Evolutionary conservation across 1,140 invertebrate species (phyloP), one percentile per base, ranked within the genome.

Genomic region (Drosophila nikananu): DNA sequence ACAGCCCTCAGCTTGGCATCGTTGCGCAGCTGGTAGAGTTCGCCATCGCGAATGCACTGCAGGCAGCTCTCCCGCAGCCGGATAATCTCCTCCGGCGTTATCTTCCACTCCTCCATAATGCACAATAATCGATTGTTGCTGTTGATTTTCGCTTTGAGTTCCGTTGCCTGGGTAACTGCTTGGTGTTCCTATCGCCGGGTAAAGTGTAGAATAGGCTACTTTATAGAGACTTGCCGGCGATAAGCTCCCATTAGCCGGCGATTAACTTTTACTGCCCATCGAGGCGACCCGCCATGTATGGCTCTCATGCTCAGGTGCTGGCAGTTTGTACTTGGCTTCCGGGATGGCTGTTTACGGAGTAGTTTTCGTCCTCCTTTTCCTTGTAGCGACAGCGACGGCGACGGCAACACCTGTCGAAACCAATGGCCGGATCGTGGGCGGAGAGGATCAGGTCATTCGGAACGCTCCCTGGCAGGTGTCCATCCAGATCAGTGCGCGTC

Each of bases 1-100:
- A 95, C 92, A 0, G 95, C 95, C 62, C 94, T 86, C 15, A 95
- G 79, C 86, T 95, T 95, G 27, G 95, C 95, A 79, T 95, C 94
- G 70, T 95, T 95, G 76, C 94, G 93, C 58, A 95, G 78, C 87
- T 94, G 93, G 65, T 95, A 95, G 10, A 94, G 79, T 86, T 95
- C 93, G 55, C 95, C 95, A 3, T 91, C 83, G 37, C 87, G 80
- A 44, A 93, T 64, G 10, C 61, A 65, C 46, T 80, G 65, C 48
- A 91, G 49, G 46, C 91, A 93, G 19, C 41, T 55, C 3, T 80
- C 76, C 10, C 80, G 55, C 21, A 93, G 59, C 8, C 66, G 74
- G 19, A 73, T 32, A 23, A 93, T 58, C 48, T 93, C 92, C 44
- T 92, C 78, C 0, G 71, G 19, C 3, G 92, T 93, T 52, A 93